Base-by-base conservation (phyloP, 2,797 vertebrate genomes). In the Macroramphosus scolopax region DNA sequence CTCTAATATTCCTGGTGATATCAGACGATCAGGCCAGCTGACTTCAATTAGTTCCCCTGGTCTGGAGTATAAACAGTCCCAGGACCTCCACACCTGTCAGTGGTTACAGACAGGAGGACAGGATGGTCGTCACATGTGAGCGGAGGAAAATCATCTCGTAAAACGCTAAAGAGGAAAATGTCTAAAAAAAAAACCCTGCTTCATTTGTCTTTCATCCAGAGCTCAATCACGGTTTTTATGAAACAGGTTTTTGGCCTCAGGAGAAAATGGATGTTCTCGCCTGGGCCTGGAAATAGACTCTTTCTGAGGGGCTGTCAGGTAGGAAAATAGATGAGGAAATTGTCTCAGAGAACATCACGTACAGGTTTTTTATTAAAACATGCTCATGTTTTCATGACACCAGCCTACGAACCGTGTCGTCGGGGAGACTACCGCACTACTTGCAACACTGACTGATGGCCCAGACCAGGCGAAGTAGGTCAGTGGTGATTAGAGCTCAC, bases 61-160 rank as follows among this genome's bases (percentile, higher is more conserved):
- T 75, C 44, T 69, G 65, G 65, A 70, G 71, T 62, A 50, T 50
- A 63, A 75, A 76, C 59, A 66, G 41, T 52, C 54, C 37, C 49
- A 80, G 56, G 24, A 39, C 32, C 41, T 60, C 60, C 59, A 65
- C 77, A 81, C 77, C 77, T 82, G 82, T 63, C 63, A 77, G 9
- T 66, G 42, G 62, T 85, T 81, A 82, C 6, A 69, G 49, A 56
- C 8, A 3, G 1, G 33, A 33, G 34, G 36, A 57, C 63, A 54
- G 30, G 32, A 54, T 64, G 55, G 54, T 53, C 55, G 50, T 62
- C 71, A 56, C 16, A 48, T 68, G 64, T 67, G 75, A 77, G 59
- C 48, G 56, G 32, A 55, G 42, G 46, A 68, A 71, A 76, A 74
- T 75, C 51, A 66, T 56, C 50, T 40, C 45, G 40, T 72, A 53